Base-by-base conservation (phyloP, 1,140 invertebrate species). In the Probaryconus sp. region DNA sequence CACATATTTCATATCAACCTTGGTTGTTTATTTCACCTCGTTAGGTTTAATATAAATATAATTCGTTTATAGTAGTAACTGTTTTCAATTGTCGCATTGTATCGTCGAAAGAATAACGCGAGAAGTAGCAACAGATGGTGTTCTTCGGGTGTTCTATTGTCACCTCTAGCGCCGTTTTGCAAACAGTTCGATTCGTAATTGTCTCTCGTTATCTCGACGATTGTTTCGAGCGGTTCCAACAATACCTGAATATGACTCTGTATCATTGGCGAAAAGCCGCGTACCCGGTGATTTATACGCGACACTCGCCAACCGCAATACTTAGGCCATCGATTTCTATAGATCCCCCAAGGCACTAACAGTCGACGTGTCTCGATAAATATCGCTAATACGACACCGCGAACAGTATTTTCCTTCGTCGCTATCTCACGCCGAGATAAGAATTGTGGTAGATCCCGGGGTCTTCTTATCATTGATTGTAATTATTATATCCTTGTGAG, bases 201-300 rank as follows among this genome's bases (percentile, higher is more conserved):
- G 82, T 82, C 68, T 64, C 81, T 83, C 77, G 81, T 84, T 83
- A 83, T 82, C 79, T 67, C 63, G 69, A 80, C 77, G 76, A 83
- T 81, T 81, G 81, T 84, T 53, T 73, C 74, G 51, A 53, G 21
- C 53, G 33, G 48, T 56, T 10, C 55, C 42, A 71, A 68, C 47
- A 73, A 51, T 61, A 56, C n/a, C 61, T 13, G 45, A 60, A 80
- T 80, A 79, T 81, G 78, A 81, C 73, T 50, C 13, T 6, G 16
- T 20, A 11, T 47, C 47, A 61, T 65, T 42, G 30, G 42, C 50
- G 42, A 64, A 74, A 74, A 74, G 38, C 30, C 20, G 30, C 38
- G 10, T 17, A 11, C 16, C 20, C 0, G 3, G 38, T 58, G 69
- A 64, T 67, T 73, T 73, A 67, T 61, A 73, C 31, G 31, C 55